A percentile compares a stretch with the other conserved stretches of the same genome.
Conservation (phyloP, 2,113 vertebrate genomes). For the Pica pica region DNA sequence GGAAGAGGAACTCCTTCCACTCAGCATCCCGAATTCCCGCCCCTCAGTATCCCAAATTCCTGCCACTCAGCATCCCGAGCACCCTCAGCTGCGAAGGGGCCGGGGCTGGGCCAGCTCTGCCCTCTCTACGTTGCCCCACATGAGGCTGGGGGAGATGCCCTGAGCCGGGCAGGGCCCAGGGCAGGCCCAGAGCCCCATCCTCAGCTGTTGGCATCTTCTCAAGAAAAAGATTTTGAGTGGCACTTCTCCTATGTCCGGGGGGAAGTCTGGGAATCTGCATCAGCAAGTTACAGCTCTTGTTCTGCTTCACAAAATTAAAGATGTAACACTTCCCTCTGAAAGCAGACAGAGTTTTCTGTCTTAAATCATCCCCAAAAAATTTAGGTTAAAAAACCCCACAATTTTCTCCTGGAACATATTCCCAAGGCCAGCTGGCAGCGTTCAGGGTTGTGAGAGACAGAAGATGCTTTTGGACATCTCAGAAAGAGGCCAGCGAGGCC, state of each 20-base stretch:
- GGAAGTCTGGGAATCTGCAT: neutral
- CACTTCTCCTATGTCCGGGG: accelerated
- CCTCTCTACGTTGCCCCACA: neutral
- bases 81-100: neutral
- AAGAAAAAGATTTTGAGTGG: neutral
- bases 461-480: neutral
- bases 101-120: accelerated
- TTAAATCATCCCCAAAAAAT: neutral
- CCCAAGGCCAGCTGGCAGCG: neutral
- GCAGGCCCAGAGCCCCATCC: neutral
- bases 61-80: neutral
- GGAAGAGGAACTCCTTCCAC: neutral
- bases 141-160: neutral
- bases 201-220: neutral
- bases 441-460: neutral
- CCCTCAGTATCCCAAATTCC: neutral
- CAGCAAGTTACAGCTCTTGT: neutral
- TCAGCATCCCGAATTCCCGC: neutral
- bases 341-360: neutral
- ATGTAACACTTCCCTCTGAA: neutral
- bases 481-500: neutral
- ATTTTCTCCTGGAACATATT: neutral
- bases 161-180: neutral
- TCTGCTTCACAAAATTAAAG: neutral
- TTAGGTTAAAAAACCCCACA: neutral